Conservation (phyloP, 2,797 vertebrate genomes). For the Chlorospingus semifuscus region DNA sequence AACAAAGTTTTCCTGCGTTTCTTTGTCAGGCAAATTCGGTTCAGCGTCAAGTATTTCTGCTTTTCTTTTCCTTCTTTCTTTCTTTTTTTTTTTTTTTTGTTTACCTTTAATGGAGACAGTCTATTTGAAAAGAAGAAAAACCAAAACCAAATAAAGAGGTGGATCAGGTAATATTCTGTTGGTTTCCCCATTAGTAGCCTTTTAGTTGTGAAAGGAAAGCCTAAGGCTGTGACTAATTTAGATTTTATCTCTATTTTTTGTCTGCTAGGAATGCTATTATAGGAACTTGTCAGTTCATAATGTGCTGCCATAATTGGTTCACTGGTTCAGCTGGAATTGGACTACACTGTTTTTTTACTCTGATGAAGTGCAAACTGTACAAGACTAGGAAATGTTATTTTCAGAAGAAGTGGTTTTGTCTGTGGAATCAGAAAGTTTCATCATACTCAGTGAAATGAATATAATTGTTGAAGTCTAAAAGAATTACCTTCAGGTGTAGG, state of each 20-base stretch:
- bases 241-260: background rate
- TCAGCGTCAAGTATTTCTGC: fast-evolving
- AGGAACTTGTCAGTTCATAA: background rate
- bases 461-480: background rate
- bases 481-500: background rate
- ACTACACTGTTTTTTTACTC: background rate
- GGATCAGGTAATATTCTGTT: background rate
- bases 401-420: background rate
- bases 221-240: background rate
- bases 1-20: background rate
- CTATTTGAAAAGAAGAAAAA: background rate
- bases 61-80: no score
- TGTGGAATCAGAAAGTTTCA: background rate
- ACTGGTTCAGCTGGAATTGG: background rate
- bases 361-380: background rate
- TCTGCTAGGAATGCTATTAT: background rate
- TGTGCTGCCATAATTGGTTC: background rate
- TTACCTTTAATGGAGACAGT: background rate
- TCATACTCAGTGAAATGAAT: background rate
- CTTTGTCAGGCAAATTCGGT: background rate
- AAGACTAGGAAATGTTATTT: background rate
- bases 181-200: background rate
- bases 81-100: background rate
- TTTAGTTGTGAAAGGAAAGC: background rate
- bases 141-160: background rate